Conservation (phyloP, 1,140 invertebrate genomes). For the Drosophila parabipectinata region DNA sequence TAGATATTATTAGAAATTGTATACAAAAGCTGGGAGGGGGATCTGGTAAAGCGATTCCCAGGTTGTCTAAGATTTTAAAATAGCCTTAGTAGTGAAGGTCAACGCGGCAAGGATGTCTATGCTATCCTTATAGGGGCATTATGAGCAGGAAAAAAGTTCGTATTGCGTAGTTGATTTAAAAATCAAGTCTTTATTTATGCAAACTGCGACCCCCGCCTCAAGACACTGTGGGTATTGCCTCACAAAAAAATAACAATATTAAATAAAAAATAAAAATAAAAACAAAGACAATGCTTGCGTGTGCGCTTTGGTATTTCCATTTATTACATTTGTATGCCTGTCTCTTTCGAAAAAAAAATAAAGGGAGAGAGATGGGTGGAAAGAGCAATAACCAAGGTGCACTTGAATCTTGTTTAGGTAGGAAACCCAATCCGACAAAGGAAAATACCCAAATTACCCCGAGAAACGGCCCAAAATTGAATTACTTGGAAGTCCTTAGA, state of each 20-base stretch:
- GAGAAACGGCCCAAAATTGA: slow-evolving; percentile 21
- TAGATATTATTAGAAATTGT: slow-evolving; percentile 38
- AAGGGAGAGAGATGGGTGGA: slow-evolving; percentile 1
- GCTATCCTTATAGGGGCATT: slow-evolving; percentile 31
- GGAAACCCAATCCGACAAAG: neutral
- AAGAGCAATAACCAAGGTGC: slow-evolving; percentile 44
- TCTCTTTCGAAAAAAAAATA: slow-evolving; percentile 19
- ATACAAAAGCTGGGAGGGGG: neutral
- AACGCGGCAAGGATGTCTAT: neutral
- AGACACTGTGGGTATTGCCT: slow-evolving; percentile 29
- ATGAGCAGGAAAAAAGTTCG: slow-evolving; percentile 12
- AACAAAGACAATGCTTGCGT: slow-evolving; percentile 46
- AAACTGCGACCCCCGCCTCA: slow-evolving; percentile 42
- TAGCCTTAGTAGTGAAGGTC: neutral
- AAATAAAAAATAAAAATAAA: slow-evolving; percentile 25
- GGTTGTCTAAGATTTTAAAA: neutral
- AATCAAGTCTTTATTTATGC: slow-evolving; percentile 62
- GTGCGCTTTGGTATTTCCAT: slow-evolving; percentile 73
- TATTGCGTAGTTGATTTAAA: slow-evolving; percentile 34
- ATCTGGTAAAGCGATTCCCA: neutral
- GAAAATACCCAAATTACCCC: slow-evolving; percentile 33
- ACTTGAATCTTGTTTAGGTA: slow-evolving; percentile 36
- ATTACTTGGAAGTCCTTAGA: slow-evolving; percentile 51
- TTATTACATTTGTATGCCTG: slow-evolving; percentile 64
- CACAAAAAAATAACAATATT: slow-evolving; percentile 14